Conservation (phyloP, 2,113 vertebrate species). For the Oriolus oriolus region DNA sequence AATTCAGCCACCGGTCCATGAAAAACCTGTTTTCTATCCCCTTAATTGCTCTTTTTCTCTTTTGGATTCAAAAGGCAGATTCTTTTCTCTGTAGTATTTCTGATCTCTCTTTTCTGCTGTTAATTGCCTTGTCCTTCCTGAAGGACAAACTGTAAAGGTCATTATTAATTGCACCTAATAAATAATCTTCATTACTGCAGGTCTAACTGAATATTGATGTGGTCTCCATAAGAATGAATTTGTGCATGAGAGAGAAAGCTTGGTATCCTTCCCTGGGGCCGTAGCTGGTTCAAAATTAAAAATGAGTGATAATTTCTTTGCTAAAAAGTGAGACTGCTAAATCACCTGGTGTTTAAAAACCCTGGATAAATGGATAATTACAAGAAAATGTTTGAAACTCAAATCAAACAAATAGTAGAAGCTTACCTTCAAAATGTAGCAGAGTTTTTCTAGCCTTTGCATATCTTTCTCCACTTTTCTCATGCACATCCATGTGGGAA, state of each 20-base stretch:
- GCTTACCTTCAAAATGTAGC: background rate
- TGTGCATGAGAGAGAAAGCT: background rate
- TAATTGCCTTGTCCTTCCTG: background rate
- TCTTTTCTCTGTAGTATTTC: background rate
- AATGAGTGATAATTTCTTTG: background rate
- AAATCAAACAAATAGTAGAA: background rate
- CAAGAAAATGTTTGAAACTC: background rate
- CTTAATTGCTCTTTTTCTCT: background rate
- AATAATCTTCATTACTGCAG: background rate
- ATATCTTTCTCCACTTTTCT: background rate
- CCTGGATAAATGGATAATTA: too few species aligned
- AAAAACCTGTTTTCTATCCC: background rate
- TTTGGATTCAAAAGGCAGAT: background rate
- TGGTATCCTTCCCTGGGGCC: background rate
- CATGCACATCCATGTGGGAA: rapidly evolving
- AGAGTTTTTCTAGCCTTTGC: rapidly evolving
- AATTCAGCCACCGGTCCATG: background rate
- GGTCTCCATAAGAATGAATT: background rate
- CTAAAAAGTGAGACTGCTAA: background rate
- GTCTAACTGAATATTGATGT: background rate
- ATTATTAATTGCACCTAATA: background rate
- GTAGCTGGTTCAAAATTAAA: background rate
- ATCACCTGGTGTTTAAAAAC: background rate
- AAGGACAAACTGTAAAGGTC: background rate
- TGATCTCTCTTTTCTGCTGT: background rate